phyloP scores from a whole-genome alignment of 2,113 vertebrate species.

The Aldabrachelys gigantea region DNA sequence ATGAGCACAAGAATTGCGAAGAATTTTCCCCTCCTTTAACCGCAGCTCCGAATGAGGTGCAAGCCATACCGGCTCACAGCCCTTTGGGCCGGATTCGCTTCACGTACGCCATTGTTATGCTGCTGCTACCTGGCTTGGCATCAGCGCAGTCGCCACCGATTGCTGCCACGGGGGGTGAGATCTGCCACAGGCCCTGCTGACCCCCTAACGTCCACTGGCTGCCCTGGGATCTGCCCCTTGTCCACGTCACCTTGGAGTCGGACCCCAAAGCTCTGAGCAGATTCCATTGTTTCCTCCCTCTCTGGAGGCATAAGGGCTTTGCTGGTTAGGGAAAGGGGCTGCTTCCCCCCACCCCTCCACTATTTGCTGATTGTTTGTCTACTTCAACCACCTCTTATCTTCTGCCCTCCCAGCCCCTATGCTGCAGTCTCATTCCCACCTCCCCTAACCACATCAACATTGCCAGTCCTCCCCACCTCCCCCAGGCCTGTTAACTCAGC shows the following conservation, averaged over 20 bases:
- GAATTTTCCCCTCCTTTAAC: neutral
- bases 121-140: neutral
- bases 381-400: neutral
- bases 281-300: neutral
- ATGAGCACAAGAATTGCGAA: neutral
- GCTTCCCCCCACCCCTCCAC: neutral
- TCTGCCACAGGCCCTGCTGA: neutral
- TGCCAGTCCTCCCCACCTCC: neutral
- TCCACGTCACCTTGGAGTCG: neutral
- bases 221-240: fast-evolving
- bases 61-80: neutral
- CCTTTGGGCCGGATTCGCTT: neutral
- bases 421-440: neutral
- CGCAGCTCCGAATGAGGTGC: neutral
- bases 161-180: neutral
- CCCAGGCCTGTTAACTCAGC: neutral
- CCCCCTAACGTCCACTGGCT: neutral
- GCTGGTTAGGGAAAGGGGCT: neutral
- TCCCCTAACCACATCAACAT: neutral
- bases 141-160: neutral
- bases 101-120: neutral
- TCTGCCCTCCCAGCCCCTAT: neutral
- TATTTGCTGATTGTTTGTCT: neutral
- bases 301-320: neutral
- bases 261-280: fast-evolving